A percentile compares a stretch with the other conserved stretches of the same genome.
phyloP scores from a whole-genome alignment of 2,888 invertebrate species.

The Phaonia tiefii region DNA sequence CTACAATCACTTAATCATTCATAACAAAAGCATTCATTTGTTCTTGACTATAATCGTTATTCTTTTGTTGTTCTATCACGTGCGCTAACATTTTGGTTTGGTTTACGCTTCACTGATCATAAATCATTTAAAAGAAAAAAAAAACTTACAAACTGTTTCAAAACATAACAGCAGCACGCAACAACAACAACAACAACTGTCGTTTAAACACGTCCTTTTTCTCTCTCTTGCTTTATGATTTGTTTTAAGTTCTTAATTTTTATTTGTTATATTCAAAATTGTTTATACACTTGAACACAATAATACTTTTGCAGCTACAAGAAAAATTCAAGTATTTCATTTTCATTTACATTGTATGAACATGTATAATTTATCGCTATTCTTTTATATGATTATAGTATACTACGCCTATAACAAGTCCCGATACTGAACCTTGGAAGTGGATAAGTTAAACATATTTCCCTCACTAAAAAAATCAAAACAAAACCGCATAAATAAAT shows the following conservation, averaged over 20 bases:
- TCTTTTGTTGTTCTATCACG: conserved; percentile 37
- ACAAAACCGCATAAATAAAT: conserved; percentile 78
- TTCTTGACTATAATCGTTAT: conserved; percentile 1
- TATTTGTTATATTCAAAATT: neutral
- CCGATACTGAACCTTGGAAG: conserved; percentile 94
- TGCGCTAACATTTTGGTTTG: conserved; percentile 6
- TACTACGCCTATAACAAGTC: conserved; percentile 92
- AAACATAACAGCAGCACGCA: too few relatives aligned
- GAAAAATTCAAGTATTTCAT: neutral
- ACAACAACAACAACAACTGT: too few relatives aligned
- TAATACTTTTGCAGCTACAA: neutral
- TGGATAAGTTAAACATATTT: conserved; percentile 84
- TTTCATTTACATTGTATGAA: conserved; percentile 28
- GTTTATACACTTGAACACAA: conserved; percentile 11
- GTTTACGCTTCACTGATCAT: conserved; percentile 18
- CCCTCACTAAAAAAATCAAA: conserved; percentile 68
- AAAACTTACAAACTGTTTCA: neutral
- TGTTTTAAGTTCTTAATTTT: conserved; percentile 10
- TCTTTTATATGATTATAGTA: conserved; percentile 83
- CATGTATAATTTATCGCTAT: conserved; percentile 64
- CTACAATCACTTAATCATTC: too few relatives aligned
- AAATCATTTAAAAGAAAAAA: neutral
- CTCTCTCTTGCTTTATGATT: neutral
- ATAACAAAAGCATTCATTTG: too few relatives aligned
- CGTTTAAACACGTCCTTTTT: neutral